Conservation (phyloP, 2,888 invertebrate genomes). For the Cepaea hortensis region DNA sequence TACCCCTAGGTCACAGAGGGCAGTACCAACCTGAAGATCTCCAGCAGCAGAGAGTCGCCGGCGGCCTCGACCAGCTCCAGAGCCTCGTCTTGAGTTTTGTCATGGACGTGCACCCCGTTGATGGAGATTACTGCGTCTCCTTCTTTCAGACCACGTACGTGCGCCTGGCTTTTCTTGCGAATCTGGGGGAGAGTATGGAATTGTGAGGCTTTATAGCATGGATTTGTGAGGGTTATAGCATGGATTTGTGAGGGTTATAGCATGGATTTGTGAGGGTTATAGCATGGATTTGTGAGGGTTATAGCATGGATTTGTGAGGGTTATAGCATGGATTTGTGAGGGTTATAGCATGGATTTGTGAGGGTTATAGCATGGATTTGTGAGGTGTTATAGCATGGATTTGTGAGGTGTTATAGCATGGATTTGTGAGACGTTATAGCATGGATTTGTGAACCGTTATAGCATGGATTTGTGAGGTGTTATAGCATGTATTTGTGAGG, state of each 20-base stretch:
- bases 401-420: no score
- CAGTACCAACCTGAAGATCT: constrained; percentile 68
- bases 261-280: background rate
- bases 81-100: constrained; percentile 71
- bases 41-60: constrained; percentile 63
- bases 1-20: constrained; percentile 14
- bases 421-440: no score
- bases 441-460: no score
- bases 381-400: no score
- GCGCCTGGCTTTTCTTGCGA: constrained; percentile 73
- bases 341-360: no score
- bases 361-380: no score
- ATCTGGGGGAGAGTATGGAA: constrained; percentile 59
- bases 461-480: no score
- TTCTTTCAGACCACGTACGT: constrained; percentile 70
- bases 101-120: constrained; percentile 69
- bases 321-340: no score
- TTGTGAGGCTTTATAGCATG: background rate
- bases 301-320: no score
- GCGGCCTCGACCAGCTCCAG: constrained; percentile 73
- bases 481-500: no score
- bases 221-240: background rate
- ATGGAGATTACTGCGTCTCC: constrained; percentile 73
- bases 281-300: no score
- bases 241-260: background rate